These are phyloP conservation scores for Camponotus vicinus DNA, from an alignment of 1,140 invertebrate genomes.

Conservation along the genomic window DNA sequence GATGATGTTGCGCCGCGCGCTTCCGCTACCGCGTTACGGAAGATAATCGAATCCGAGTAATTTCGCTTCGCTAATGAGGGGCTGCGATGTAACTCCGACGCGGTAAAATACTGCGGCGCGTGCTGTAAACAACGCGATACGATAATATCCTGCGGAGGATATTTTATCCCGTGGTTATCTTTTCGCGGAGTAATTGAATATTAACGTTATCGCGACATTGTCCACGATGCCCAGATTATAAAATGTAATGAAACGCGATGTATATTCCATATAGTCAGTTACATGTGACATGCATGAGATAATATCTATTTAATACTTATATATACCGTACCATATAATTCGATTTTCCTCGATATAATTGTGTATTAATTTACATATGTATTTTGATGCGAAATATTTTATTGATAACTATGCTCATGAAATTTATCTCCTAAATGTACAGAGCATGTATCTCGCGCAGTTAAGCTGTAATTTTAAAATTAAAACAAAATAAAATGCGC, in stretches of 20 bases:
- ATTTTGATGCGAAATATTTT: background rate
- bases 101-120: constrained; percentile 30
- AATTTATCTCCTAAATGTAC: no score
- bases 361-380: background rate
- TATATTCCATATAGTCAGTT: constrained; percentile 12
- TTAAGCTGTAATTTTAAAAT: no score
- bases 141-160: constrained; percentile 15
- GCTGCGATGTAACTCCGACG: background rate
- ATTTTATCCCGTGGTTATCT: constrained; percentile 30
- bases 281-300: background rate
- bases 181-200: constrained; percentile 39
- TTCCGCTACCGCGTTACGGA: background rate
- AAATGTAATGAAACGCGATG: constrained; percentile 33
- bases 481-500: no score
- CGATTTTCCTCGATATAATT: background rate
- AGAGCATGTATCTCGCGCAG: no score
- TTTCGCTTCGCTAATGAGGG: constrained; percentile 37
- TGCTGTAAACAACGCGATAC: constrained; percentile 41
- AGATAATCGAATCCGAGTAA: constrained; percentile 45
- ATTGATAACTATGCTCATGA: background rate
- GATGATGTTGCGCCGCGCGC: background rate
- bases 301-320: constrained; percentile 13
- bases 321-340: background rate
- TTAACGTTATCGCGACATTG: constrained; percentile 32
- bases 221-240: constrained; percentile 27